These are phyloP conservation scores for Triops cancriformis DNA, from an alignment of 1,140 invertebrate species.

Conservation along the genomic window DNA sequence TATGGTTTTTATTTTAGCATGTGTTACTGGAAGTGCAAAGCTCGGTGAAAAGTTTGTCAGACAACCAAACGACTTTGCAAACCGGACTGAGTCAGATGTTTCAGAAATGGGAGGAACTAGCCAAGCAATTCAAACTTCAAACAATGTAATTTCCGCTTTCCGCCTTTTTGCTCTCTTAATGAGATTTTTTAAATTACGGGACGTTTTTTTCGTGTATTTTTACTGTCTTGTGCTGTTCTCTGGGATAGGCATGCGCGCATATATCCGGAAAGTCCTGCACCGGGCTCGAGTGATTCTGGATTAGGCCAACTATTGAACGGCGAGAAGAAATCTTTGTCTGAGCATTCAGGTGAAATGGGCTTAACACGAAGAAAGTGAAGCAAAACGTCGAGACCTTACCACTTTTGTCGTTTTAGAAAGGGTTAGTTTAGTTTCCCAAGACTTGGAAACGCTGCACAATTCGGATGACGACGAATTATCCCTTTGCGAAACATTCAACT, in stretches of 20 bases:
- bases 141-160: conserved; percentile 5
- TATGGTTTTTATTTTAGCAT: neutral
- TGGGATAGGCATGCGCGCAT: conserved; percentile 1
- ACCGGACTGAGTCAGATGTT: neutral
- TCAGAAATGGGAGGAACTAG: neutral
- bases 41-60: neutral
- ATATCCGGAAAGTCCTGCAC: conserved; percentile 4
- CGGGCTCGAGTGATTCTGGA: conserved; percentile 7
- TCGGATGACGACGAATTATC: neutral
- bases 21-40: neutral
- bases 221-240: neutral
- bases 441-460: neutral
- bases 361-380: neutral
- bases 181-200: neutral
- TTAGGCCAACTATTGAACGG: conserved; percentile 13
- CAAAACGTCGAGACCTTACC: neutral
- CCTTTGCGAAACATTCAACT: neutral
- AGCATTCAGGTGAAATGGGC: conserved; percentile 1
- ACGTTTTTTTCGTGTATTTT: neutral
- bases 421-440: neutral
- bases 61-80: neutral
- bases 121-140: neutral
- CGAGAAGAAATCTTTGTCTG: neutral
- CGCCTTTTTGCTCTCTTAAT: neutral
- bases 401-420: neutral